Conservation (phyloP, 1,140 invertebrate genomes). For the Trinorchestia longiramus region DNA sequence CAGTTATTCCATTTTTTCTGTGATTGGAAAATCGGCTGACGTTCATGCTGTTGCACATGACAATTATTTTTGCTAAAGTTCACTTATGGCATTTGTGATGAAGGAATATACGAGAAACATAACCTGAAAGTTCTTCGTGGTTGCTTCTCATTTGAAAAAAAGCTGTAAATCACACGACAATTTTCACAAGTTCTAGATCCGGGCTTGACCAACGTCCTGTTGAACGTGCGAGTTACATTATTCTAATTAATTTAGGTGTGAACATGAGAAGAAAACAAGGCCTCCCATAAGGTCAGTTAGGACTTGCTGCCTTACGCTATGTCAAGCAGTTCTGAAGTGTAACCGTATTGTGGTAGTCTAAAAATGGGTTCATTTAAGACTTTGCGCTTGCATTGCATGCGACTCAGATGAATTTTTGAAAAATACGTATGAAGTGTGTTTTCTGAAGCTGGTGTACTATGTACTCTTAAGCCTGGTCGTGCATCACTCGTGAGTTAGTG, state of each 20-base stretch:
- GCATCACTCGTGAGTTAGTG: neutral
- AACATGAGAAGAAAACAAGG: neutral
- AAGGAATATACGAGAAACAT: neutral
- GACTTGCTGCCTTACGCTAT: neutral
- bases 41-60: neutral
- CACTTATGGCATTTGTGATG: neutral
- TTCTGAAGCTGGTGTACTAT: neutral
- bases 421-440: neutral
- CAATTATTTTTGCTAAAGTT: neutral
- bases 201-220: neutral
- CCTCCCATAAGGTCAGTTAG: neutral
- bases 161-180: neutral
- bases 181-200: neutral
- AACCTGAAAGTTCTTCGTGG: neutral
- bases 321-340: neutral
- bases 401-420: neutral
- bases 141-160: neutral
- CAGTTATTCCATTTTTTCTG: no score
- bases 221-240: neutral
- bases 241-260: neutral
- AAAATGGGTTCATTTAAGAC: neutral
- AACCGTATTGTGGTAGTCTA: neutral
- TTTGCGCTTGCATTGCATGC: neutral
- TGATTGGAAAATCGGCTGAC: no score
- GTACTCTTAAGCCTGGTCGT: neutral